Conservation (phyloP, 1,140 invertebrate genomes). For the Colletes latitarsis region DNA sequence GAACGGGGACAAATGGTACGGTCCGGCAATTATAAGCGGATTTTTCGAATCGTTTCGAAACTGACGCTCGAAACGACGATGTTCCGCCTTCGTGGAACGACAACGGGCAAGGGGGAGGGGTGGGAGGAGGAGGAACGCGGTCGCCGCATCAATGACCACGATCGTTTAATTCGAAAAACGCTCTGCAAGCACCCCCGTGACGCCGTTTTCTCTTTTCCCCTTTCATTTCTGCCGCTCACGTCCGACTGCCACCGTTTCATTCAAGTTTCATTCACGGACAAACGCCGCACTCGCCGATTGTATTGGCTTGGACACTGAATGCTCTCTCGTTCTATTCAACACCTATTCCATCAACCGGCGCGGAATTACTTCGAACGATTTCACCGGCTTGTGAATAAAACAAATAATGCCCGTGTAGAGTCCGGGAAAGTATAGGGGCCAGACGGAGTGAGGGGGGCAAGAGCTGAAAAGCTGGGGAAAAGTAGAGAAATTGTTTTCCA, state of each 20-base stretch:
- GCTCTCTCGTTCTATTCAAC: constrained; percentile 43
- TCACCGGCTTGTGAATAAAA: constrained; percentile 38
- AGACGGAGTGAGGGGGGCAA: background rate
- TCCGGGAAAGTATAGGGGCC: background rate
- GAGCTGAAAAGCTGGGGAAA: background rate
- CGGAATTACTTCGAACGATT: constrained; percentile 51
- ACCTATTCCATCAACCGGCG: constrained; percentile 34
- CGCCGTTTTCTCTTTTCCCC: background rate
- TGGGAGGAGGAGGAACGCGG: too few species aligned
- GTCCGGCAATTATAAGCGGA: background rate
- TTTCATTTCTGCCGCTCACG: constrained; percentile 45
- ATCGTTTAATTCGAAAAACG: constrained; percentile 40
- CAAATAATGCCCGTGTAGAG: constrained; percentile 32
- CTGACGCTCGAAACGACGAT: background rate
- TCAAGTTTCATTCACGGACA: constrained; percentile 43
- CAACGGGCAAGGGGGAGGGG: background rate
- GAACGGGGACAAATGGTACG: background rate
- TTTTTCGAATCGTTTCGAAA: background rate
- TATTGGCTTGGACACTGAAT: constrained; percentile 34
- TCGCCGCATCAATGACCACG: background rate
- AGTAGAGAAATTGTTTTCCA: constrained; percentile 36
- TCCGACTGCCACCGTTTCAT: constrained; percentile 51
- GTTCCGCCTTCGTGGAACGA: background rate
- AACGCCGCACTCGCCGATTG: constrained; percentile 38
- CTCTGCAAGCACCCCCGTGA: background rate